Conservation (phyloP, 2,113 vertebrate genomes). For the Sturnus vulgaris region DNA sequence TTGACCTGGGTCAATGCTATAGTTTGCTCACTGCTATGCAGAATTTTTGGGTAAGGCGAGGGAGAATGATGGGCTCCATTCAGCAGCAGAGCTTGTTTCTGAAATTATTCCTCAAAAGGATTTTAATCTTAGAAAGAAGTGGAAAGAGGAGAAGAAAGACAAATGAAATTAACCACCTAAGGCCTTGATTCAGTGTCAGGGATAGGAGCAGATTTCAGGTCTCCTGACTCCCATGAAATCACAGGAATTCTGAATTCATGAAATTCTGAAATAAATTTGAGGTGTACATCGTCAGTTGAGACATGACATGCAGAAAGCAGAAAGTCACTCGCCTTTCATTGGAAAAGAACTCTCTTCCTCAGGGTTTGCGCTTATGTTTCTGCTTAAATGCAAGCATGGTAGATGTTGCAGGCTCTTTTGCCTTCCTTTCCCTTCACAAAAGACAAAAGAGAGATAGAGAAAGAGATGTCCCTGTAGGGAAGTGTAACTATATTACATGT, state of each 20-base stretch:
- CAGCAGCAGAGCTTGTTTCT: not conserved
- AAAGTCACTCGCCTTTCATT: not conserved
- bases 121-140: not conserved
- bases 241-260: not conserved
- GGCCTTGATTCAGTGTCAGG: not conserved
- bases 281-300: not conserved
- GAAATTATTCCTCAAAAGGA: not conserved
- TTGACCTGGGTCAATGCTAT: not conserved
- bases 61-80: not conserved
- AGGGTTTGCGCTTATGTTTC: not conserved
- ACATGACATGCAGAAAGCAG: not conserved
- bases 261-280: not conserved
- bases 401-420: not conserved
- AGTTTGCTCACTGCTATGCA: not conserved
- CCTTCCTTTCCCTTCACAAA: not conserved
- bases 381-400: not conserved
- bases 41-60: not conserved
- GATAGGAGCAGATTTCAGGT: not conserved
- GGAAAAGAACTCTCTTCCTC: not conserved
- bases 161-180: not conserved
- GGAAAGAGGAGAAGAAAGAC: not conserved
- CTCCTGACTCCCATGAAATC: not conserved
- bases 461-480: not conserved
- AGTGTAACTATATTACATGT: not conserved
- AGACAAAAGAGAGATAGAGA: not conserved